Conservation (phyloP, 2,113 vertebrate genomes). For the Anguilla rostrata region DNA sequence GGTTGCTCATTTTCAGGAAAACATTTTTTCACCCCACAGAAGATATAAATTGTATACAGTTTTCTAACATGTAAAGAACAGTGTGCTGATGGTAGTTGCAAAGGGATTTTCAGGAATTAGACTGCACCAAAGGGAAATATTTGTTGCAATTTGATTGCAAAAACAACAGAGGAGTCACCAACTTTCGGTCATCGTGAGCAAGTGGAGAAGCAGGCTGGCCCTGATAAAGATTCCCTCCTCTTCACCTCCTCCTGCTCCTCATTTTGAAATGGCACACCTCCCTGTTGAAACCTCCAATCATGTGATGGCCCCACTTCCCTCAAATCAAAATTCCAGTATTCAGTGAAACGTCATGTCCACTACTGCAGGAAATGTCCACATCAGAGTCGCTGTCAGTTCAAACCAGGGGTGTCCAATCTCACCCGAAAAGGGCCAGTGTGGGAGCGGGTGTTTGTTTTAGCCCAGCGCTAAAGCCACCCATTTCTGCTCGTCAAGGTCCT, state of each 20-base stretch:
- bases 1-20: not conserved
- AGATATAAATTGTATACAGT: not conserved
- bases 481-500: too few relatives aligned
- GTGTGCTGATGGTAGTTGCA: not conserved
- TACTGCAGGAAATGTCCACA: too few relatives aligned
- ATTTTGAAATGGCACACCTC: not conserved
- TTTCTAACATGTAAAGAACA: not conserved
- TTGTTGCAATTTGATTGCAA: slow-evolving; percentile 2
- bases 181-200: not conserved
- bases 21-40: not conserved
- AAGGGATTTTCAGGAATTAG: not conserved
- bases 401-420: too few relatives aligned
- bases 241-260: not conserved
- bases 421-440: too few relatives aligned
- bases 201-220: slow-evolving; percentile 24
- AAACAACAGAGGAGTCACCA: not conserved
- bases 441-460: too few relatives aligned
- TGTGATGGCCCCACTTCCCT: not conserved
- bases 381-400: too few relatives aligned
- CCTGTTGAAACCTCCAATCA: not conserved
- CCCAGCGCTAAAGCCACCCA: too few relatives aligned
- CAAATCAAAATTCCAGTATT: not conserved
- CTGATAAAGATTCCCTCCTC: slow-evolving; percentile 29
- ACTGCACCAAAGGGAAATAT: not conserved
- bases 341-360: not conserved